Evolutionary conservation across 2,113 vertebrate species (phyloP), one percentile per base, ranked within the genome.

Genomic region (Clarias macrocephalus): DNA sequence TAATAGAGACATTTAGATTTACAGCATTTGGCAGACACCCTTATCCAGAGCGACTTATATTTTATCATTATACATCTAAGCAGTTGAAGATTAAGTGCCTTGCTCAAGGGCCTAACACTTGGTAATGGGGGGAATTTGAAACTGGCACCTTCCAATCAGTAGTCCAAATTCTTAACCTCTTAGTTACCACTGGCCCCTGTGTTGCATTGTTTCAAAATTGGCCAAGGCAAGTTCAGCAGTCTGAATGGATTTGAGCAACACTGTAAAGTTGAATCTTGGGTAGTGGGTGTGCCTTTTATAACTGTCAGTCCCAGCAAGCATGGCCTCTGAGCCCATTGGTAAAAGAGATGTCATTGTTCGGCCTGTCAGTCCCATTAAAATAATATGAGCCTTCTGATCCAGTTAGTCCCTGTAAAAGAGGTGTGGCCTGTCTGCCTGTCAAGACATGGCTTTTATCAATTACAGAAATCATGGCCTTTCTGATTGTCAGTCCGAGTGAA

Each of bases 161-260:
- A 48, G 48, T 48, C 48, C 48, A 48, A 48, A 48, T 6, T 48
- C 48, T 48, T 48, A 48, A 48, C 48, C 48, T 42, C 42, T 48
- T 8, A 48, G 48, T 7, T 48, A 48, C 48, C 48, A 0, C 48
- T 48, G 7, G 48, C 48, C 48, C 6, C 48, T 48, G 48, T 48
- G 48, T 48, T 60, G 15, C 25, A 80, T n/a, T 0, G 18, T 19
- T 79, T 79, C n/a, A 56, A 8, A 79, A 3, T 73, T 70, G 25
- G 84, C 0, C 89, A 94, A 93, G 30, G 93, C 57, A 12, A 94
- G 85, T 63, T 94, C 92, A 48, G 87, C 90, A 63, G 93, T 94
- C 21, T 48, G 7, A 75, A 25, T 75, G 11, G 72, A 52, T 75
- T 11, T 52, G 21, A 75, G 23, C 5, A 52, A 13, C 11, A 52